These are phyloP conservation scores for Volucella zonaria DNA, from an alignment of 2,888 invertebrate genomes.

Conservation along the genomic window DNA sequence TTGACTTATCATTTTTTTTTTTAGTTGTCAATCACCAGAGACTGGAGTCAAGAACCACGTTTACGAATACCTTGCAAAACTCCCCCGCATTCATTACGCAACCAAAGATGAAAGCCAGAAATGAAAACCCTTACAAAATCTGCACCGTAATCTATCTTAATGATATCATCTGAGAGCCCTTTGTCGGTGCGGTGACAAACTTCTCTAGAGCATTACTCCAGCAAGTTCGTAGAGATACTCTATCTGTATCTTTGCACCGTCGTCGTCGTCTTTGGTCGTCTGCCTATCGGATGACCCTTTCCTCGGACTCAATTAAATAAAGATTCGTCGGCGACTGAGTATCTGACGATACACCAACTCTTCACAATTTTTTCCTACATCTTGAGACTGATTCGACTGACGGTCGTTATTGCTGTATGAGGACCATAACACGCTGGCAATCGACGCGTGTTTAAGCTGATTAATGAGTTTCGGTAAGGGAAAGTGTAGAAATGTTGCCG, in stretches of 20 bases:
- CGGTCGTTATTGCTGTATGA: not conserved
- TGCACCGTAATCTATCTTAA: slow-evolving; percentile 70
- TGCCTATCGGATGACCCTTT: no score
- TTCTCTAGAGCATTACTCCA: slow-evolving; percentile 42
- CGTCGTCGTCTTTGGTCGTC: no score
- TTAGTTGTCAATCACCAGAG: no score
- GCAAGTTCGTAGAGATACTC: not conserved
- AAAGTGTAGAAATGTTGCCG: slow-evolving; percentile 30
- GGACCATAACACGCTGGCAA: slow-evolving; percentile 15
- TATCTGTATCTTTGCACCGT: no score
- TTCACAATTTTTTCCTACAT: slow-evolving; percentile 12
- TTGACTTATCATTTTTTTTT: not conserved
- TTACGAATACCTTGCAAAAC: no score
- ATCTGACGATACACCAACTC: not conserved
- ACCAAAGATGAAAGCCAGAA: no score
- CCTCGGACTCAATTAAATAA: no score
- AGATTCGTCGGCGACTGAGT: no score
- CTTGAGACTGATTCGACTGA: slow-evolving; percentile 20
- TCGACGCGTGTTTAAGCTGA: slow-evolving; percentile 65
- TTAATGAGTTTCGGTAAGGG: slow-evolving; percentile 44
- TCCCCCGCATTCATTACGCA: no score
- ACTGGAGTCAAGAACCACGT: no score
- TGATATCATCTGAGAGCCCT: slow-evolving; percentile 61
- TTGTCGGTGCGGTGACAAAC: slow-evolving; percentile 59
- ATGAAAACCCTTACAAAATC: slow-evolving; percentile 26